Percentiles rank a stretch among this genome's conserved stretches.
Conservation (phyloP, 2,797 vertebrate genomes). For the Melanotaenia maccullochi region DNA sequence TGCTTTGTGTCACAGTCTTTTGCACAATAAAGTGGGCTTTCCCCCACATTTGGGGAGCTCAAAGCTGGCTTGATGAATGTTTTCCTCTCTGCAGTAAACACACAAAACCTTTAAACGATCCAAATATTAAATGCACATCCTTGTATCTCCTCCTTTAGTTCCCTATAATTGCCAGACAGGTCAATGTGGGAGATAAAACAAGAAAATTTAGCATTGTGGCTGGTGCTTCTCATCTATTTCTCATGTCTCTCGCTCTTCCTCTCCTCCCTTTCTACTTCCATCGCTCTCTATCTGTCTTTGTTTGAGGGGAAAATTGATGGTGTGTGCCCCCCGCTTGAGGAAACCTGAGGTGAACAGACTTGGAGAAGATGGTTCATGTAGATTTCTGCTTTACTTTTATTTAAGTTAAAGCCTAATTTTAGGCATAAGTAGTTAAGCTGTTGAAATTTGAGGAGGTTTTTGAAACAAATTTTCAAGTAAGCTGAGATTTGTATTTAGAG, state of each 20-base stretch:
- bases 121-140: slow-evolving; percentile 33
- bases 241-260: slow-evolving; percentile 58
- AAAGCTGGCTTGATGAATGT: slow-evolving; percentile 32
- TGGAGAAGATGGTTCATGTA: slow-evolving; percentile 37
- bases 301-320: slow-evolving; percentile 77
- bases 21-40: slow-evolving; percentile 43
- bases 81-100: slow-evolving; percentile 28
- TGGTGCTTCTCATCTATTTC: slow-evolving; percentile 57
- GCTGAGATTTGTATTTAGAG: background rate
- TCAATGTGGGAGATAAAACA: slow-evolving; percentile 43
- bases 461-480: background rate
- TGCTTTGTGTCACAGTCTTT: slow-evolving; percentile 56
- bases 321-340: slow-evolving; percentile 58
- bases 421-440: background rate
- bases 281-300: slow-evolving; percentile 75
- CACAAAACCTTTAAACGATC: slow-evolving; percentile 35
- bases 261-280: slow-evolving; percentile 49
- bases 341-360: slow-evolving; percentile 56
- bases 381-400: slow-evolving; percentile 15
- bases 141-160: slow-evolving; percentile 9
- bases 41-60: slow-evolving; percentile 29
- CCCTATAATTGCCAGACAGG: slow-evolving; percentile 37
- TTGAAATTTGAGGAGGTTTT: background rate
- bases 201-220: slow-evolving; percentile 43
- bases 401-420: slow-evolving; percentile 5